Percentiles rank a stretch among this genome's conserved stretches.
Evolutionary conservation across 1,140 invertebrate species (phyloP).

Genomic region (Drosophila busckii): DNA sequence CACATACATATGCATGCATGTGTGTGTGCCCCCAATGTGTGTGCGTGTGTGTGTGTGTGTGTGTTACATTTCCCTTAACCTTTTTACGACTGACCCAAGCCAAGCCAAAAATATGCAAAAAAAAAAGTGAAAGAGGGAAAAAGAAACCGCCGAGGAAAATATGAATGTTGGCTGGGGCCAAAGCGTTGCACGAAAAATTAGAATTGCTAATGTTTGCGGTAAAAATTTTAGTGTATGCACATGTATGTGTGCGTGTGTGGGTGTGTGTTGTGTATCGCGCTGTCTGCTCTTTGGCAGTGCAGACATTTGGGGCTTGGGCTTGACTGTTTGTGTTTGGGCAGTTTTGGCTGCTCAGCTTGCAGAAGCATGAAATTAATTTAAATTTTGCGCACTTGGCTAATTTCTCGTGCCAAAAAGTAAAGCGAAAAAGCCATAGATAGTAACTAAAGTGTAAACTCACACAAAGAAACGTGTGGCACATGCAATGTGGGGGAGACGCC

Average conservation of each 20-base stretch:
- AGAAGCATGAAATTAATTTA: constrained; percentile 66
- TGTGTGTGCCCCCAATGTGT: constrained; percentile 1
- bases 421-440: constrained; percentile 5
- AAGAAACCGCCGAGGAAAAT: constrained; percentile 19
- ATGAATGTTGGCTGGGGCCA: constrained; percentile 11
- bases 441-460: not conserved
- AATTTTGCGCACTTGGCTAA: constrained; percentile 68
- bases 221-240: constrained; percentile 43
- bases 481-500: not conserved
- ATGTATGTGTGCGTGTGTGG: constrained; percentile 14
- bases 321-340: constrained; percentile 41
- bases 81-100: constrained; percentile 62
- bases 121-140: constrained; percentile 5
- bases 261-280: constrained; percentile 24
- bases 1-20: constrained; percentile 21
- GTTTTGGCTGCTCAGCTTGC: constrained; percentile 57
- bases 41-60: constrained; percentile 13
- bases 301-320: not conserved
- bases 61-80: constrained; percentile 52
- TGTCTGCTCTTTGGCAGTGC: constrained; percentile 4
- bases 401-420: constrained; percentile 49
- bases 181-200: constrained; percentile 56
- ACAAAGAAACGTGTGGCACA: constrained; percentile 20
- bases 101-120: no score
- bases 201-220: constrained; percentile 67